Base-by-base conservation (phyloP, 1,140 invertebrate genomes). In the Drosophila lacertosa region DNA sequence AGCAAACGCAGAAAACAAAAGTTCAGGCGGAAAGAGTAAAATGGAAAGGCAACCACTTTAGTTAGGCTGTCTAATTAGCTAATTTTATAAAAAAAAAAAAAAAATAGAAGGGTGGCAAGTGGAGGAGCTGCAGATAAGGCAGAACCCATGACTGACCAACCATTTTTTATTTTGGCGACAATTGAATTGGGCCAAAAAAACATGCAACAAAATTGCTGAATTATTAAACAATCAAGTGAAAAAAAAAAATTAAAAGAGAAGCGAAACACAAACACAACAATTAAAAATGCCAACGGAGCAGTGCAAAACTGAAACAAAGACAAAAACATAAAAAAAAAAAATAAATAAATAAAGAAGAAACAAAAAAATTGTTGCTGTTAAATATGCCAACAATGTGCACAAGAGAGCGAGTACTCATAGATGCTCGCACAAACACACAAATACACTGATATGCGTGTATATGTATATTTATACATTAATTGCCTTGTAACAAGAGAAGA, bases 271-370 rank as follows among this genome's bases (percentile, higher is more conserved):
- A 39, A n/a, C 40, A 58, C 60, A 81, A 86, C 73, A 84, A 86
- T 84, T 84, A 84, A 84, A 81, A 86, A 65, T 80, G 81, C 80
- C 81, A 86, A 80, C 80, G 50, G 72, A 80, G 80, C 80, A 86
- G 53, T 58, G 76, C 59, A 76, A 81, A 86, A 84, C 72, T 70
- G 68, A 86, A 76, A 84, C 76, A 84, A 84, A 84, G 77, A 62
- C 51, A 32, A 40, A 40, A 37, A 47, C 29, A 45, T 13, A 59
- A 13, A 32, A 40, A 40, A 37, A 47, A 35, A 45, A 20, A 59
- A 13, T 58, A 81, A 37, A 58, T 59, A 53, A 57, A 60, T 24
- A 39, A 22, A 53, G 18, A 44, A 45, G 24, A 47, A 48, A 74
- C 24, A 63, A 63, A 37, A 37, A 42, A 32, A 13, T 45, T 57